These are phyloP conservation scores for Masticophis lateralis DNA, from an alignment of 2,797 vertebrate genomes.

Conservation along the genomic window DNA sequence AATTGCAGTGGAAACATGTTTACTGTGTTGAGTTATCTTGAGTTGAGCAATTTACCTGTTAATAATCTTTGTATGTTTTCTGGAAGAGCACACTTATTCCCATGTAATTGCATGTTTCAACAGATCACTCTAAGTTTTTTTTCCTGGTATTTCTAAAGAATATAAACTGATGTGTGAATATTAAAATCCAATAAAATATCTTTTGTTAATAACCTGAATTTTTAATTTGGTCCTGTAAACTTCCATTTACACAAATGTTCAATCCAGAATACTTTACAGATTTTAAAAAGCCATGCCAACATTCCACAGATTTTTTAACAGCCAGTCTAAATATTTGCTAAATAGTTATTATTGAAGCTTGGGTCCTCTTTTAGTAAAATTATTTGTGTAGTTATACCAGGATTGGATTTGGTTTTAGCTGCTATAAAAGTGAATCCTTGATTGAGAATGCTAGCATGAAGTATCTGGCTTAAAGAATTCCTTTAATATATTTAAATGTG, in stretches of 20 bases:
- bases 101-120: conserved; percentile 29
- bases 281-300: neutral
- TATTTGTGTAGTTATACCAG: neutral
- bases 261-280: neutral
- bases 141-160: conserved; percentile 37
- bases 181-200: conserved; percentile 46
- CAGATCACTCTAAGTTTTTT: neutral
- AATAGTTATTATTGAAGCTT: neutral
- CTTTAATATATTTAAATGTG: neutral
- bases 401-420: neutral
- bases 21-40: neutral
- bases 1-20: conserved; percentile 32
- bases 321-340: neutral
- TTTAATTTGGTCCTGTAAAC: conserved; percentile 33
- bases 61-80: conserved; percentile 17
- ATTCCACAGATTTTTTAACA: neutral
- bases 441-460: neutral
- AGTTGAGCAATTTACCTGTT: conserved; percentile 26
- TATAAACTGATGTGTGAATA: conserved; percentile 45
- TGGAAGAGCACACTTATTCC: conserved; percentile 9
- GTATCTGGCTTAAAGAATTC: neutral
- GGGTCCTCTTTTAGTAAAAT: neutral
- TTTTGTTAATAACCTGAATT: conserved; percentile 52
- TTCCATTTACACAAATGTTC: neutral
- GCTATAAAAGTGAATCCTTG: neutral